Conservation (phyloP, 2,888 invertebrate genomes). For the Diloba caeruleocephala region DNA sequence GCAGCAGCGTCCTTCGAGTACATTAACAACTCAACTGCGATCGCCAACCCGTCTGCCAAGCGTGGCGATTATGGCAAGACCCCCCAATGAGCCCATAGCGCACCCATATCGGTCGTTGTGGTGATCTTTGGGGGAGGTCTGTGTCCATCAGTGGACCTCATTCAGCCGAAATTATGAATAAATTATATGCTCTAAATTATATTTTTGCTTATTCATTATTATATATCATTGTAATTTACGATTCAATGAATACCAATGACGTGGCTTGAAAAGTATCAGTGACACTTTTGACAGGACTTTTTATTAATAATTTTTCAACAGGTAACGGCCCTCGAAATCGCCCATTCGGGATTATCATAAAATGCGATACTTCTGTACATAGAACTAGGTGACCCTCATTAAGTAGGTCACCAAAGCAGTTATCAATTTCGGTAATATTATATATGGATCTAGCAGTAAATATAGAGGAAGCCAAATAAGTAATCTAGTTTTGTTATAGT, state of each 20-base stretch:
- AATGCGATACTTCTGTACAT: constrained; percentile 6
- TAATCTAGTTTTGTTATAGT: constrained; percentile 1
- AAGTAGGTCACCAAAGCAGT: constrained; percentile 22
- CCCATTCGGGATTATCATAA: constrained; percentile 10
- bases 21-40: too few species aligned
- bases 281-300: too few species aligned
- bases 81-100: too few species aligned
- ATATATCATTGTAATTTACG: constrained; percentile 2
- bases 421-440: constrained; percentile 33
- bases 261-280: constrained; percentile 7
- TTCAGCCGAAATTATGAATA: too few species aligned
- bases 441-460: constrained; percentile 12
- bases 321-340: neutral
- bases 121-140: too few species aligned
- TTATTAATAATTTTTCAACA: neutral
- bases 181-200: neutral
- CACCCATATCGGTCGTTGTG: too few species aligned
- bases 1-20: too few species aligned
- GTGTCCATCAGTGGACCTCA: too few species aligned
- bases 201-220: constrained; percentile 12
- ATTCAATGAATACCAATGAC: constrained; percentile 6
- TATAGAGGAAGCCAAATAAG: constrained; percentile 22
- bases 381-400: constrained; percentile 36
- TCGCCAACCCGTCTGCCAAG: too few species aligned
- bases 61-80: too few species aligned